These are phyloP conservation scores for Dryobota labecula DNA, from an alignment of 2,888 invertebrate species.

Conservation along the genomic window DNA sequence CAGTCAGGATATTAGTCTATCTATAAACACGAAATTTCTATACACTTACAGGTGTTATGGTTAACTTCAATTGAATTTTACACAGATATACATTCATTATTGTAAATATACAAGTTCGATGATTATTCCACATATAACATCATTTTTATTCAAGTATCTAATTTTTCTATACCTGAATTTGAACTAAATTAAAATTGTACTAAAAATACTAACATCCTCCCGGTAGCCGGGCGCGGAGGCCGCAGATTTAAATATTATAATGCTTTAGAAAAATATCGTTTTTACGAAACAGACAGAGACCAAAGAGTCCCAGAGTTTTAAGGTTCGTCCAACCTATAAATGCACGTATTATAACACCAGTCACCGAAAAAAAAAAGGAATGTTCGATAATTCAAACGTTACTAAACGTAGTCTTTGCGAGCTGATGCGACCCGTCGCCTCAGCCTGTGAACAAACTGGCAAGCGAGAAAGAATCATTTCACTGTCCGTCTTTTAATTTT, in stretches of 20 bases:
- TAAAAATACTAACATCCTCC: constrained; percentile 82
- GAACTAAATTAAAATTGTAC: constrained; percentile 87
- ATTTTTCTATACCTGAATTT: constrained; percentile 79
- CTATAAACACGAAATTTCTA: constrained; percentile 75
- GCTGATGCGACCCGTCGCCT: constrained; percentile 71
- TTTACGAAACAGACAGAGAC: constrained; percentile 61
- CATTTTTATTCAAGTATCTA: constrained; percentile 75
- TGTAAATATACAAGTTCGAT: constrained; percentile 79
- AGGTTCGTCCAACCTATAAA: constrained; percentile 72
- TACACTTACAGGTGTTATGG: constrained; percentile 67
- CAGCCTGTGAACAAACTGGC: constrained; percentile 86
- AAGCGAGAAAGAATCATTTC: constrained; percentile 88
- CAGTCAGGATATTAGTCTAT: constrained; percentile 73
- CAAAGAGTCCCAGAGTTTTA: constrained; percentile 62
- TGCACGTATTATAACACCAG: constrained; percentile 81
- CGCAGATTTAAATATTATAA: constrained; percentile 69
- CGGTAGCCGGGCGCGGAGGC: constrained; percentile 68
- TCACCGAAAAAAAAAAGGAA: constrained; percentile 80
- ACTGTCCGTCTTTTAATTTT: constrained; percentile 82
- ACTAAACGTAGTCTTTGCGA: constrained; percentile 66
- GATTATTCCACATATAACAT: constrained; percentile 68
- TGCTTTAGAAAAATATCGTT: constrained; percentile 79
- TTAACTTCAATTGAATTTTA: constrained; percentile 73
- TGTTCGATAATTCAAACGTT: constrained; percentile 70
- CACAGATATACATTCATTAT: constrained; percentile 77